Evolutionary conservation across 35 echinoderm and acorn worm species (phyloP).

Genomic region (Ptychodera flava): DNA sequence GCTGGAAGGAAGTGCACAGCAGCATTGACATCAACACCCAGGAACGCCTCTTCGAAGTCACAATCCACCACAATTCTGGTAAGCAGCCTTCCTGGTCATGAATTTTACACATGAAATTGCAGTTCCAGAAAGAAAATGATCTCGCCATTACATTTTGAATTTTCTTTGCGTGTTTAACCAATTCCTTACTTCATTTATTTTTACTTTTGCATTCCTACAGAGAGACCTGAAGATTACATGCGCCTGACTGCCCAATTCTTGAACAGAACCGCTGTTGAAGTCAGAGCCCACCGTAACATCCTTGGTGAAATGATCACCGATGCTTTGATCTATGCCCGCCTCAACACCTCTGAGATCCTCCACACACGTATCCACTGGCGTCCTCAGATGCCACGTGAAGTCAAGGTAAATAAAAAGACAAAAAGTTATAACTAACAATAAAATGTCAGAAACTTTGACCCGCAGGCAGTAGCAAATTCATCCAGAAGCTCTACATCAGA

Average conservation of each 20-base stretch:
- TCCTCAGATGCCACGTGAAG: background rate
- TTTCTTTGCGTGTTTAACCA: too few species aligned
- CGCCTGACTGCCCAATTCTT: background rate
- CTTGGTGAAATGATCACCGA: background rate
- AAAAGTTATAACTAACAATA: too few species aligned
- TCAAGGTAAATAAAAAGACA: slow-evolving; percentile 15
- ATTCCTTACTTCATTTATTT: too few species aligned
- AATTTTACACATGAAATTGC: too few species aligned
- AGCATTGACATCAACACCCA: slow-evolving; percentile 22
- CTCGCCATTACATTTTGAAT: too few species aligned
- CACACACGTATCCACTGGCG: slow-evolving; percentile 11
- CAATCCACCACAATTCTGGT: slow-evolving; percentile 45
- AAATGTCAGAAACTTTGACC: too few species aligned
- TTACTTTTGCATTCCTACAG: too few species aligned
- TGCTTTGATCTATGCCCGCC: background rate
- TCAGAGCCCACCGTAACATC: background rate
- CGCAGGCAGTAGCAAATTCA: too few species aligned
- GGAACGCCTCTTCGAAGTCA: slow-evolving; percentile 8
- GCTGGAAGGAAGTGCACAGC: background rate
- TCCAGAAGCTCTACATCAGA: too few species aligned
- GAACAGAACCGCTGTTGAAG: slow-evolving; percentile 6
- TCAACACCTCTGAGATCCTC: slow-evolving; percentile 4
- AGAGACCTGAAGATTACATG: slow-evolving; percentile 5
- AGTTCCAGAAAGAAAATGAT: too few species aligned
- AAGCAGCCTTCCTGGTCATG: too few species aligned